Base-by-base conservation (phyloP, 1,140 invertebrate genomes). In the Drosophila subpulchrella region DNA sequence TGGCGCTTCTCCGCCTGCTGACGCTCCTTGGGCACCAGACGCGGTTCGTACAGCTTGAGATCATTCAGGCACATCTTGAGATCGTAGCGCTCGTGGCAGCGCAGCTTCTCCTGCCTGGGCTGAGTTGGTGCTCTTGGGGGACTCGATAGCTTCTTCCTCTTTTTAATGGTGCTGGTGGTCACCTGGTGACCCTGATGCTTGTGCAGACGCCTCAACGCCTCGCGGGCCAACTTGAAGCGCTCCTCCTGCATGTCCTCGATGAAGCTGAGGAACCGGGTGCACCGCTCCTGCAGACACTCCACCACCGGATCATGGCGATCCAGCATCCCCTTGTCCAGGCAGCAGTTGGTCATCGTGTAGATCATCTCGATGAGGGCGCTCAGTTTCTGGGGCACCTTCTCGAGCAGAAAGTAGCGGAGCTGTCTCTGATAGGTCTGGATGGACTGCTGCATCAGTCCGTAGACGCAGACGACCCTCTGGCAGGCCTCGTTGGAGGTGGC, bases 11-110 rank as follows among this genome's bases (percentile, higher is more conserved):
- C 12, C 11, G 27, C 39, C 30, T 15, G 30, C 38, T 17, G 30
- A 10, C 54, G 68, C 20, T 85, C 65, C 46, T 86, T 86, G 70
- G 77, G 85, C 68, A 91, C 86, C 56, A 91, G 44, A 2, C 74
- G 72, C 15, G 90, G 90, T 42, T 91, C 90, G 34, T 91, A 91
- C 12, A 90, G 58, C 56, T 91, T 90, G 0, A 67, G 46, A 6
- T 90, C 90, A 42, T 91, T 91, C 6, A 91, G 78, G 41, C 71
- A 91, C 90, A 91, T 91, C 66, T 85, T 91, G 34, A 91, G 80
- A 51, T 91, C 81, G 30, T 85, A 91, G 12, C 78, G 85, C 27
- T 85, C 30, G 8, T 83, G 67, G 20, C 42, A 48, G 12, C 65
- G 61, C 0, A 30, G 4, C 61, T 54, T 66, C 38, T 72, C 51